These are phyloP conservation scores for Chionomys nivalis DNA, from an alignment of 2,113 vertebrate species.

Conservation along the genomic window DNA sequence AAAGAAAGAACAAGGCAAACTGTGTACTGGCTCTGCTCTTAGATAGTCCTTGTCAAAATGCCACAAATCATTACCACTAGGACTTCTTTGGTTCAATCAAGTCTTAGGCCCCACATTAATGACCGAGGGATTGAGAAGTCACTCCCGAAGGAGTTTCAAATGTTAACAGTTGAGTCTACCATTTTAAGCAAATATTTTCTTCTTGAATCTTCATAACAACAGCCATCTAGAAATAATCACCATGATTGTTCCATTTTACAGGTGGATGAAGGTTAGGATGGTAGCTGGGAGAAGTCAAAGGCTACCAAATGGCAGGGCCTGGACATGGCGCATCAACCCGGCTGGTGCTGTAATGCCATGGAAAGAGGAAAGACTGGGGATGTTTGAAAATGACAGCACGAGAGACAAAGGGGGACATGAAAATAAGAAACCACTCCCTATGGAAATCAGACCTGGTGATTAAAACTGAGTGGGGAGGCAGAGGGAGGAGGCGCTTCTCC, in stretches of 20 bases:
- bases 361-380: neutral
- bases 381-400: neutral
- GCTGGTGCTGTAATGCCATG: neutral
- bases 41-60: constrained; percentile 28
- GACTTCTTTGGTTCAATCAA: constrained; percentile 24
- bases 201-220: neutral
- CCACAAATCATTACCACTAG: neutral
- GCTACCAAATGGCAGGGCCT: neutral
- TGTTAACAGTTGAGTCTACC: neutral
- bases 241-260: neutral
- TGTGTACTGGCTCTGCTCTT: neutral
- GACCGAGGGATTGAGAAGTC: neutral
- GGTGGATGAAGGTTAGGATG: neutral
- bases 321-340: neutral
- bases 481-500: neutral
- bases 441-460: neutral
- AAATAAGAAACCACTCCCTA: neutral
- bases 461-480: neutral
- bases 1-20: neutral
- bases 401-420: neutral
- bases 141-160: neutral
- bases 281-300: neutral
- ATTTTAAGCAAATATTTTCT: constrained; percentile 23
- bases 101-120: neutral
- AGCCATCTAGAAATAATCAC: constrained; percentile 27